A percentile compares a stretch with the other conserved stretches of the same genome.
Evolutionary conservation across 2,113 vertebrate species (phyloP).

Genomic region (Paramormyrops kingsleyae): DNA sequence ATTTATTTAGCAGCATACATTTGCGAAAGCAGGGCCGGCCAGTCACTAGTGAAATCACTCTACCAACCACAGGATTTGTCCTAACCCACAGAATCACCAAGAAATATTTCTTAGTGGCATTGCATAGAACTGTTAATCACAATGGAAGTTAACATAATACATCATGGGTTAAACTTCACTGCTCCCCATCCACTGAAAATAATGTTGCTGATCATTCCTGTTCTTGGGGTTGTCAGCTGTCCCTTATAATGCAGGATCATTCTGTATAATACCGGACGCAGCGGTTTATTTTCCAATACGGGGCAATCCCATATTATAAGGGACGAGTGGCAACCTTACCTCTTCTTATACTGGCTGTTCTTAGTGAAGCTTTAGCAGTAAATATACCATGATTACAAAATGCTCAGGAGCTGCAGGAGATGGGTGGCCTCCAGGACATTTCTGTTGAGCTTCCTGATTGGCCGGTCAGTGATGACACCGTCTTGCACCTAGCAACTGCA

Average conservation of each 20-base stretch:
- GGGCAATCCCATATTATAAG: too few relatives aligned
- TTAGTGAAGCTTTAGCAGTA: background rate
- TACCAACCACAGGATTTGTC: background rate
- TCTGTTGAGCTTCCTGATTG: slow-evolving; percentile 62
- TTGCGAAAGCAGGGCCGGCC: background rate
- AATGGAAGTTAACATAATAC: background rate
- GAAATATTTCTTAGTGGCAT: background rate
- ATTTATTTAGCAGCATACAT: background rate
- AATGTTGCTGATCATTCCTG: background rate
- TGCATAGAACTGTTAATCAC: background rate
- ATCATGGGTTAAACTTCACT: background rate
- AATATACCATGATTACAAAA: background rate
- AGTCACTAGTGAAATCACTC: background rate
- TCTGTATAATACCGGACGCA: too few relatives aligned
- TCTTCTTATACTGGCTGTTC: background rate
- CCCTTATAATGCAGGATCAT: too few relatives aligned
- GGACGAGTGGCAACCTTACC: background rate
- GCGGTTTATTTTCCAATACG: too few relatives aligned
- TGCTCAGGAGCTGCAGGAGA: slow-evolving; percentile 58
- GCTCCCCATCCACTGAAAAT: background rate
- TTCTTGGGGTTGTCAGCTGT: background rate
- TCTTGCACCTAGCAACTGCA: slow-evolving; percentile 71
- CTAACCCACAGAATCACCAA: background rate
- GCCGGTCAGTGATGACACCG: slow-evolving; percentile 74
- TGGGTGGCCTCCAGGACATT: slow-evolving; percentile 64